These are phyloP conservation scores for Haemorhous mexicanus DNA, from an alignment of 2,113 vertebrate species.

Conservation along the genomic window DNA sequence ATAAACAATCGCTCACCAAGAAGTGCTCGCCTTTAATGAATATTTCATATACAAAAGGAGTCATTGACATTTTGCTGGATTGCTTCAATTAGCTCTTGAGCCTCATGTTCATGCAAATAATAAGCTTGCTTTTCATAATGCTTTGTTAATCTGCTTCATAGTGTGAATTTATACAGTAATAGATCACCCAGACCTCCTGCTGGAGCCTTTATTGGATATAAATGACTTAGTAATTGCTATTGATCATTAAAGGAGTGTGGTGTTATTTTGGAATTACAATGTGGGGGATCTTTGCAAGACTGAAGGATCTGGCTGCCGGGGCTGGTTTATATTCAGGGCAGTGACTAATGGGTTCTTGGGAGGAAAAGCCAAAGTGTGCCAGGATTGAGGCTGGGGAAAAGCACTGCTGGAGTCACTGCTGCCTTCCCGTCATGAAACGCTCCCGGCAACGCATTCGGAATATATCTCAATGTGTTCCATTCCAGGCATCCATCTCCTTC, in stretches of 20 bases:
- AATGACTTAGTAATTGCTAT: conserved; percentile 66
- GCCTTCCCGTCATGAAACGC: neutral
- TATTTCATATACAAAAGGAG: conserved; percentile 68
- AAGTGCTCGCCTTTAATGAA: conserved; percentile 41
- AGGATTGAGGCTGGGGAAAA: neutral
- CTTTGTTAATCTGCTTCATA: conserved; percentile 75
- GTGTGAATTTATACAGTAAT: conserved; percentile 42
- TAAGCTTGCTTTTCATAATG: conserved; percentile 74
- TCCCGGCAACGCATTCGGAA: neutral
- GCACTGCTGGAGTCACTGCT: neutral
- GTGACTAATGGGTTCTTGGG: conserved; percentile 6
- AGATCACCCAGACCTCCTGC: conserved; percentile 54
- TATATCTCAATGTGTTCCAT: neutral
- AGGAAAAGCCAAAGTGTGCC: conserved; percentile 25
- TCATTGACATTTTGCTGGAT: conserved; percentile 77
- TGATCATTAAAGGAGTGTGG: conserved; percentile 53
- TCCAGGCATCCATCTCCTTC: neutral
- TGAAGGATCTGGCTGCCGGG: neutral
- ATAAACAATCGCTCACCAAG: conserved; percentile 19
- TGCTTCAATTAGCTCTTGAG: conserved; percentile 75
- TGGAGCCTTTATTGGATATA: conserved; percentile 66
- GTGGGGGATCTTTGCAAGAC: neutral
- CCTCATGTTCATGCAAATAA: conserved; percentile 68
- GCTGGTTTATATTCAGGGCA: neutral
- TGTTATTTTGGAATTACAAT: conserved; percentile 20